These are phyloP conservation scores for Poeciliopsis occidentalis DNA, from an alignment of 2,113 vertebrate genomes.

Conservation along the genomic window DNA sequence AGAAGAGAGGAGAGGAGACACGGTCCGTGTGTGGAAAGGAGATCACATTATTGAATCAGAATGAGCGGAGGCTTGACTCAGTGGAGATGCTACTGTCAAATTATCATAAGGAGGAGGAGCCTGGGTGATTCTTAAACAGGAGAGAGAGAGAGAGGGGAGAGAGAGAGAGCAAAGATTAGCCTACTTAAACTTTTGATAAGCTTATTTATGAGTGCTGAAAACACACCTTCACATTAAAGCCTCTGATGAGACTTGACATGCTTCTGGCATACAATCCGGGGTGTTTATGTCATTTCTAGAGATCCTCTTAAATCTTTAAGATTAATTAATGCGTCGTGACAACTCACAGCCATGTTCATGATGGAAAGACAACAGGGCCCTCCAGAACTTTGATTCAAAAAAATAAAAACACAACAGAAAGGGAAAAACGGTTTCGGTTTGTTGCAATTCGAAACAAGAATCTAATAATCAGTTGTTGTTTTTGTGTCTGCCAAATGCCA, in stretches of 20 bases:
- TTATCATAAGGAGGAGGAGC: constrained; percentile 77
- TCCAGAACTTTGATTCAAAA: no score
- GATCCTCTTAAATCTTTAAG: constrained; percentile 28
- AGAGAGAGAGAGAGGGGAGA: constrained; percentile 41
- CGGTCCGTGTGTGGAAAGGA: constrained; percentile 55
- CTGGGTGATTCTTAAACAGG: constrained; percentile 68
- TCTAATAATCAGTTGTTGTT: background rate
- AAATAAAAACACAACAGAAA: background rate
- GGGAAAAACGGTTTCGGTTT: background rate
- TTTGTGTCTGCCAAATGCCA: no score
- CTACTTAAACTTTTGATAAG: constrained; percentile 72
- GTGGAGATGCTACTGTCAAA: constrained; percentile 78
- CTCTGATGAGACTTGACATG: constrained; percentile 34
- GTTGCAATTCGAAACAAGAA: no score
- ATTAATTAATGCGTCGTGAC: constrained; percentile 32
- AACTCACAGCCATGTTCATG: background rate
- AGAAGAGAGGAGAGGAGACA: constrained; percentile 40
- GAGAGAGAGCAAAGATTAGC: constrained; percentile 61
- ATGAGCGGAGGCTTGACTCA: constrained; percentile 72
- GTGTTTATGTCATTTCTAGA: constrained; percentile 36
- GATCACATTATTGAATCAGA: constrained; percentile 76
- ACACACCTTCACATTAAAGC: constrained; percentile 52
- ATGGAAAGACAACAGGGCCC: background rate
- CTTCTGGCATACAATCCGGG: constrained; percentile 44
- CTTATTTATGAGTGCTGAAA: constrained; percentile 67